Conservation (phyloP, 2,113 vertebrate species). For the Oxygymnocypris stewartii region DNA sequence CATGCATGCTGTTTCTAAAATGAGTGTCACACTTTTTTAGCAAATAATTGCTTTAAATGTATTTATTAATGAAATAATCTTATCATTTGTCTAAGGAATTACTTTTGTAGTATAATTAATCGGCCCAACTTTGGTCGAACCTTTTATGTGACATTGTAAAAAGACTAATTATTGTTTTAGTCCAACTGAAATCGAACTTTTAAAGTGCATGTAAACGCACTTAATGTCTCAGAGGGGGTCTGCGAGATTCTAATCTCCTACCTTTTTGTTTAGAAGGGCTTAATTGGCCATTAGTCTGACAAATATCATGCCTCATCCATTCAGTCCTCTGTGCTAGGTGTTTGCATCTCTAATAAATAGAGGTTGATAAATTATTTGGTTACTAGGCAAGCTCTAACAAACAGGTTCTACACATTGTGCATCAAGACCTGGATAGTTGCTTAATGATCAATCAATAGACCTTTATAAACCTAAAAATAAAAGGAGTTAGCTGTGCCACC, state of each 20-base stretch:
- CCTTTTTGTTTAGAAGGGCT: conserved; percentile 73
- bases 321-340: conserved; percentile 70
- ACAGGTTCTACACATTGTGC: conserved; percentile 35
- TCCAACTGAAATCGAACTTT: conserved; percentile 28
- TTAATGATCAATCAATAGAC: conserved; percentile 46
- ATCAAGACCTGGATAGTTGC: conserved; percentile 31
- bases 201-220: conserved; percentile 26
- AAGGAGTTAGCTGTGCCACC: conserved; percentile 18
- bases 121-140: neutral
- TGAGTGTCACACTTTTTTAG: neutral
- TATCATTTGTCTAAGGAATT: neutral
- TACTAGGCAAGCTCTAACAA: conserved; percentile 48
- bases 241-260: conserved; percentile 70
- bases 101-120: neutral
- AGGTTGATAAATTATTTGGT: conserved; percentile 59
- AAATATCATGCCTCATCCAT: conserved; percentile 67
- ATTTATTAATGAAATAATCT: neutral
- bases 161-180: conserved; percentile 19
- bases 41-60: neutral
- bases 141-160: neutral
- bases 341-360: conserved; percentile 79
- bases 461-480: conserved; percentile 23
- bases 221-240: conserved; percentile 66
- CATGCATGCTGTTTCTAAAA: neutral
- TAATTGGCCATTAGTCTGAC: conserved; percentile 80